These are phyloP conservation scores for Siderastrea radians DNA, from an alignment of 92 coral and sea anemone species.

Conservation along the genomic window DNA sequence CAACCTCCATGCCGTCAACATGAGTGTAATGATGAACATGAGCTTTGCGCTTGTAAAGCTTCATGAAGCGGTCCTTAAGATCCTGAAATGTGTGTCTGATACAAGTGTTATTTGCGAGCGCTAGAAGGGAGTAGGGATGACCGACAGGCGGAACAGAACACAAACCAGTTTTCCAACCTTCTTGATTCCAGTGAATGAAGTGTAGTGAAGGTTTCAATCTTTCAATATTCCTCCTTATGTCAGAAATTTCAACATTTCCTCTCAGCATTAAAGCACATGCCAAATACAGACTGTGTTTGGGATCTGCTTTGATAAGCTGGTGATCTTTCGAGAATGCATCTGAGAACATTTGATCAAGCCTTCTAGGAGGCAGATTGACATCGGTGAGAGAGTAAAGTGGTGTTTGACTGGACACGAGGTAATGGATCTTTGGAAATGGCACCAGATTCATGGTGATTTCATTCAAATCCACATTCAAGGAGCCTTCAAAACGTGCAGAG, in stretches of 20 bases:
- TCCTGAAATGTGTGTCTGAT: constrained; percentile 89
- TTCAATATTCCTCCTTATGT: constrained; percentile 94
- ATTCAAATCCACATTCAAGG: constrained; percentile 96
- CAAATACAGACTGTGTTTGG: constrained; percentile 90
- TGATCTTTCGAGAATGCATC: constrained; percentile 97
- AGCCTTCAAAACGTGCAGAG: constrained; percentile 98
- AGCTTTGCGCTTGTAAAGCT: constrained; percentile 94
- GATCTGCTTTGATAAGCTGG: constrained; percentile 96
- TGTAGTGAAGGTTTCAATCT: constrained; percentile 90
- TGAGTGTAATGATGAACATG: constrained; percentile 96
- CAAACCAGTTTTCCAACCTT: constrained; percentile 98
- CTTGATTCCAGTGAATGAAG: constrained; percentile 98
- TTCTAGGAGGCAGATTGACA: constrained; percentile 87
- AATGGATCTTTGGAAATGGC: constrained; percentile 97
- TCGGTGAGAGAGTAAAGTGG: constrained; percentile 93
- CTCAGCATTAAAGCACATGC: constrained; percentile 98
- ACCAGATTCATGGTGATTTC: constrained; percentile 99
- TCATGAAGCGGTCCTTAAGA: constrained; percentile 86
- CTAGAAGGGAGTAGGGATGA: constrained; percentile 91
- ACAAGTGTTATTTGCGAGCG: constrained; percentile 98
- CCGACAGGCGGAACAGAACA: constrained; percentile 98
- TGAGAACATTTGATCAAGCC: constrained; percentile 95
- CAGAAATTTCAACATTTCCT: constrained; percentile 96
- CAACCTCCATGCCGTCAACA: constrained; percentile 84
- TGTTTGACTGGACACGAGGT: constrained; percentile 95